These are phyloP conservation scores for Gonatopus flavifemur DNA, from an alignment of 1,140 invertebrate species.

Conservation along the genomic window DNA sequence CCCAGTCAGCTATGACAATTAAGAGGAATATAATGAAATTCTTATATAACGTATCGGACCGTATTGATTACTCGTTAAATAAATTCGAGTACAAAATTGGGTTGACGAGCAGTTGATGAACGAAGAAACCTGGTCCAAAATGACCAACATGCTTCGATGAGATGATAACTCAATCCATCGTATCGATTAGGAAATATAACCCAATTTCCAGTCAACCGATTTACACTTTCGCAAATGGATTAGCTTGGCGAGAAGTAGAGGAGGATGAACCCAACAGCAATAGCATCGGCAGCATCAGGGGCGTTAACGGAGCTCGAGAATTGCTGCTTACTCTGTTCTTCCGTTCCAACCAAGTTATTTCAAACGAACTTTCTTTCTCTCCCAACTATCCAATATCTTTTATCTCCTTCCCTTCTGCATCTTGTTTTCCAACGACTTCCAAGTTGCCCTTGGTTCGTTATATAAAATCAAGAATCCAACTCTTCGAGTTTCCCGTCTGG, in stretches of 20 bases:
- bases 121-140: no score
- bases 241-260: conserved; percentile 25
- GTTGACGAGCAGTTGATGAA: background rate
- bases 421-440: conserved; percentile 32
- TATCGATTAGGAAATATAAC: conserved; percentile 47
- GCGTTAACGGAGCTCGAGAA: conserved; percentile 30
- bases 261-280: background rate
- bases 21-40: no score
- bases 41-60: no score
- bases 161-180: conserved; percentile 35
- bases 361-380: conserved; percentile 3
- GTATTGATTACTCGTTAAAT: no score
- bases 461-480: conserved; percentile 32
- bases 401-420: conserved; percentile 21
- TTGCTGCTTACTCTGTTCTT: conserved; percentile 30
- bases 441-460: conserved; percentile 35
- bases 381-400: background rate
- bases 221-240: conserved; percentile 39
- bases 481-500: no score
- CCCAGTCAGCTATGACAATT: no score
- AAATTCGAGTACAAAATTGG: no score
- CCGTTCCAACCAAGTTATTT: conserved; percentile 7
- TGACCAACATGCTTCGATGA: no score
- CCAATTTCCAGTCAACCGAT: conserved; percentile 37
- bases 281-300: background rate